Percentiles rank a stretch among this genome's conserved stretches.
phyloP scores from a whole-genome alignment of 2,888 invertebrate genomes.

The Capitulum mitella region DNA sequence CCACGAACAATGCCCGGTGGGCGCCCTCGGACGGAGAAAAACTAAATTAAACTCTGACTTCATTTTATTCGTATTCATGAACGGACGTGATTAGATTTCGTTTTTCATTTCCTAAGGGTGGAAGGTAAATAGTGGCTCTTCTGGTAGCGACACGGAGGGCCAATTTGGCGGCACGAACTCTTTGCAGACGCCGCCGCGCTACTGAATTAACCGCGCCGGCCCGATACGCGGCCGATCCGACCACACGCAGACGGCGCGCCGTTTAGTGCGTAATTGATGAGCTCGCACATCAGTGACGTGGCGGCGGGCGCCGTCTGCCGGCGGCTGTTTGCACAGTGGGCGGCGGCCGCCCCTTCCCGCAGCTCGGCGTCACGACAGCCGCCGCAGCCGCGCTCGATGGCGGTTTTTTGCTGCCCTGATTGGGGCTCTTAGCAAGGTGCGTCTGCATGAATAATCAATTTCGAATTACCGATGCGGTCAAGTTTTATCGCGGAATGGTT shows the following conservation, averaged over 20 bases:
- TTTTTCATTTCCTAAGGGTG: slow-evolving; percentile 19
- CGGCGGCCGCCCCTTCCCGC: background rate
- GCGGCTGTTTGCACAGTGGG: background rate
- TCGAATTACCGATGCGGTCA: background rate
- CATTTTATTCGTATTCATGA: slow-evolving; percentile 24
- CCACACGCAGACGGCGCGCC: background rate
- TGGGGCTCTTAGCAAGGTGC: background rate
- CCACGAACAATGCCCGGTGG: slow-evolving; percentile 16
- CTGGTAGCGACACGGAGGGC: slow-evolving; percentile 10
- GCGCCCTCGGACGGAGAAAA: background rate
- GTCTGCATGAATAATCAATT: background rate
- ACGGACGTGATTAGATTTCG: slow-evolving; percentile 18
- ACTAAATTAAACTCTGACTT: slow-evolving; percentile 21
- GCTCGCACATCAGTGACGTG: background rate
- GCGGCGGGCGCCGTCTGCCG: background rate
- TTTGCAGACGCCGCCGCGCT: background rate
- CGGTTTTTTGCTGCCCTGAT: background rate
- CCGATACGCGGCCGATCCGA: background rate
- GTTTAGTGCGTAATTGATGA: background rate
- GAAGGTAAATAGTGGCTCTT: slow-evolving; percentile 16
- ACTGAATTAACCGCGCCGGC: background rate
- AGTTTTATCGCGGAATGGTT: no score
- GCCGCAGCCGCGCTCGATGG: background rate
- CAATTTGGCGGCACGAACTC: slow-evolving; percentile 2
- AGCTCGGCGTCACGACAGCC: background rate